Conservation (phyloP, 2,113 vertebrate species). For the Spilogale gracilis region DNA sequence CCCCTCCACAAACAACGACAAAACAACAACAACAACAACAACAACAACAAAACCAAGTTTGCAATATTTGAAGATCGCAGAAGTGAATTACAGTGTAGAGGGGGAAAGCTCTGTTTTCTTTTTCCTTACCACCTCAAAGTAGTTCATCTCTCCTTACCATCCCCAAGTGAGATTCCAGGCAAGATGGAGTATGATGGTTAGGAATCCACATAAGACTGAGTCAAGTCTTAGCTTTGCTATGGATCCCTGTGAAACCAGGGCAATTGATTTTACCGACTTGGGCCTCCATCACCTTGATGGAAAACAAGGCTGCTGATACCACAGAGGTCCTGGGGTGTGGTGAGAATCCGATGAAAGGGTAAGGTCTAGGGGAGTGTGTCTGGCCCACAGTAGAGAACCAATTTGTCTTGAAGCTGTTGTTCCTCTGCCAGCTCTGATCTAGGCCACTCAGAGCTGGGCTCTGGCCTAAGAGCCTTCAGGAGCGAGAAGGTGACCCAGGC, state of each 20-base stretch:
- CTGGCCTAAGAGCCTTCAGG: neutral
- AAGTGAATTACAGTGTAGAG: neutral
- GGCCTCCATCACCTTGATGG: neutral
- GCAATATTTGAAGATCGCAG: neutral
- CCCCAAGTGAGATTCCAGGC: neutral
- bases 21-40: neutral
- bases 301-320: neutral
- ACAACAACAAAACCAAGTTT: neutral
- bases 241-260: neutral
- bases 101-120: neutral
- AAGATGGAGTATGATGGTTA: no score
- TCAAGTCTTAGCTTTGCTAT: neutral
- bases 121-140: neutral
- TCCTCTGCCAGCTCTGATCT: neutral
- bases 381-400: neutral
- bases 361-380: neutral
- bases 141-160: neutral
- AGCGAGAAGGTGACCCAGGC: neutral
- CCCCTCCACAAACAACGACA: neutral
- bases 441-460: neutral
- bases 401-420: neutral
- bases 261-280: rapidly evolving
- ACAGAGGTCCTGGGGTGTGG: neutral
- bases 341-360: neutral
- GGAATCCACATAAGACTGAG: neutral